A percentile compares a stretch with the other conserved stretches of the same genome.
Evolutionary conservation across 2,113 vertebrate species (phyloP).

Genomic region (Pelecanus crispus): DNA sequence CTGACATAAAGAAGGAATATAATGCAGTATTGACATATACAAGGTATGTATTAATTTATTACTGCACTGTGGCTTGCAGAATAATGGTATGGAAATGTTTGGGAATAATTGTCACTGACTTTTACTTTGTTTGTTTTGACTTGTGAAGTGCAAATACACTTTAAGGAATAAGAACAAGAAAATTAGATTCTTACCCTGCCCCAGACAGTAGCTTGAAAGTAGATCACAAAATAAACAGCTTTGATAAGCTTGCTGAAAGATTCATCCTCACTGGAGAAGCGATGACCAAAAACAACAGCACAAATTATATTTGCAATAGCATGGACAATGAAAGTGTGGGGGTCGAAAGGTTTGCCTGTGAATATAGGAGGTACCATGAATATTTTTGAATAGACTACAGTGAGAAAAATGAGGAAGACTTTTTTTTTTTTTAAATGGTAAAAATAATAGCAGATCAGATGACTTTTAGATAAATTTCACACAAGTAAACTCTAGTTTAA

Average conservation of each 20-base stretch:
- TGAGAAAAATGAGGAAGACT: neutral
- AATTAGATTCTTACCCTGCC: conserved; percentile 38
- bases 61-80: neutral
- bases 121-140: neutral
- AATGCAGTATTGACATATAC: neutral
- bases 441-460: neutral
- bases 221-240: conserved; percentile 51
- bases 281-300: conserved; percentile 43
- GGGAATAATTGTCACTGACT: neutral
- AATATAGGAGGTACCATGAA: neutral
- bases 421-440: neutral
- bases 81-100: neutral
- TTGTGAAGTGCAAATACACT: neutral
- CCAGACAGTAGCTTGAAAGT: conserved; percentile 53
- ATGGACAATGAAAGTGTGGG: neutral
- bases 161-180: neutral
- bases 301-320: conserved; percentile 53
- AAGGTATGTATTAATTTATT: neutral
- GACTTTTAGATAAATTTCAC: neutral
- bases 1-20: neutral
- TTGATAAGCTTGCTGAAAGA: conserved; percentile 59
- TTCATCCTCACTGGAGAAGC: conserved; percentile 44
- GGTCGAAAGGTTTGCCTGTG: conserved; percentile 60
- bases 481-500: neutral
- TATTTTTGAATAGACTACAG: neutral